These are phyloP conservation scores for Bothrops jararaca DNA, from an alignment of 2,113 vertebrate species.

Conservation along the genomic window DNA sequence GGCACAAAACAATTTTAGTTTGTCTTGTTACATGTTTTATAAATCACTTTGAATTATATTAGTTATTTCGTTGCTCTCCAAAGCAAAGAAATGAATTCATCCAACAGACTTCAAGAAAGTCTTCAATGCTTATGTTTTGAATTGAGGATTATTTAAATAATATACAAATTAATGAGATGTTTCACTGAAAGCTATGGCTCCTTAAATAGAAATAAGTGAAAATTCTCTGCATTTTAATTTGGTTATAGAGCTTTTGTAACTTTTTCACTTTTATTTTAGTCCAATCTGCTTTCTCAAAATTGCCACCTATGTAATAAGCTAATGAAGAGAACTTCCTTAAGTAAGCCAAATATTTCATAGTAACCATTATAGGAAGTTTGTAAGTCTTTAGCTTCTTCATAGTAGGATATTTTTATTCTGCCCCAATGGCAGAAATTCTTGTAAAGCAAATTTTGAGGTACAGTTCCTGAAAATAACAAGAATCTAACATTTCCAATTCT, in stretches of 20 bases:
- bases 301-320: background rate
- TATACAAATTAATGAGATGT: background rate
- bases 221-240: background rate
- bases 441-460: background rate
- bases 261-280: background rate
- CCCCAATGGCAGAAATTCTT: background rate
- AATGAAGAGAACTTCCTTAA: background rate
- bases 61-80: background rate
- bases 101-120: background rate
- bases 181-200: background rate
- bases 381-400: background rate
- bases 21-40: background rate
- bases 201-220: background rate
- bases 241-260: background rate
- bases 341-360: background rate
- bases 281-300: background rate
- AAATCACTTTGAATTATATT: background rate
- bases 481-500: background rate
- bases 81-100: background rate
- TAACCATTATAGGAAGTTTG: background rate
- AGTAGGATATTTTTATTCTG: background rate
- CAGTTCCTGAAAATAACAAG: background rate
- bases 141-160: background rate
- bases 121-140: background rate
- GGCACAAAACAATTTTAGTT: background rate